A percentile compares a stretch with the other conserved stretches of the same genome.
phyloP scores from a whole-genome alignment of 2,888 invertebrate species.

The Acanthosepion pharaonis region DNA sequence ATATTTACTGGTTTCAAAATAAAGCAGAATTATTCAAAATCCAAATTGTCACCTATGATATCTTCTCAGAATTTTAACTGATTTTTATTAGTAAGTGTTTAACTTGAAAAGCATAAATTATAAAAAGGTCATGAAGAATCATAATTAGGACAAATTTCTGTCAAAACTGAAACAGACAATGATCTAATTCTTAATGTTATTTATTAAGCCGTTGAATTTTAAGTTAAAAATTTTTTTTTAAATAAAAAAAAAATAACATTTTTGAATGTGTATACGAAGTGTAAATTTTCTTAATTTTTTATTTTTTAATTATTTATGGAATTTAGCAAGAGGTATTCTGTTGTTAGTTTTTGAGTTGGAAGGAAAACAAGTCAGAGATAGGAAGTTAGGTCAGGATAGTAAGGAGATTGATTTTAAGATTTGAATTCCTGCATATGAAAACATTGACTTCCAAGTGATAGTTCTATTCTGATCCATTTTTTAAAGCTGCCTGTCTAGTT shows the following conservation, averaged over 20 bases:
- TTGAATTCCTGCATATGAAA: not conserved
- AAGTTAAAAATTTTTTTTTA: not conserved
- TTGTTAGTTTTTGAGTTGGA: not conserved
- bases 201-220: not conserved
- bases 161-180: not conserved
- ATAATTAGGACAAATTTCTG: not conserved
- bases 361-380: not conserved
- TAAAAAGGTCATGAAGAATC: not conserved
- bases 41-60: not conserved
- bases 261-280: not conserved
- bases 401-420: not conserved
- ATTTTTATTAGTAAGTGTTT: not conserved
- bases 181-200: constrained; percentile 14
- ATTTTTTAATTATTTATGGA: not conserved
- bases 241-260: not conserved
- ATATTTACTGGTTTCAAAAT: no score
- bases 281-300: not conserved
- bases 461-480: not conserved
- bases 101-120: not conserved
- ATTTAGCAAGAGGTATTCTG: not conserved
- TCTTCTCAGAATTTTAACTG: not conserved
- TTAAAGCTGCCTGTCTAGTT: not conserved
- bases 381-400: not conserved
- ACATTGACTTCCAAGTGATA: not conserved
- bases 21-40: not conserved